Evolutionary conservation across 2,888 invertebrate species (phyloP).

Genomic region (Drosophila mettleri): DNA sequence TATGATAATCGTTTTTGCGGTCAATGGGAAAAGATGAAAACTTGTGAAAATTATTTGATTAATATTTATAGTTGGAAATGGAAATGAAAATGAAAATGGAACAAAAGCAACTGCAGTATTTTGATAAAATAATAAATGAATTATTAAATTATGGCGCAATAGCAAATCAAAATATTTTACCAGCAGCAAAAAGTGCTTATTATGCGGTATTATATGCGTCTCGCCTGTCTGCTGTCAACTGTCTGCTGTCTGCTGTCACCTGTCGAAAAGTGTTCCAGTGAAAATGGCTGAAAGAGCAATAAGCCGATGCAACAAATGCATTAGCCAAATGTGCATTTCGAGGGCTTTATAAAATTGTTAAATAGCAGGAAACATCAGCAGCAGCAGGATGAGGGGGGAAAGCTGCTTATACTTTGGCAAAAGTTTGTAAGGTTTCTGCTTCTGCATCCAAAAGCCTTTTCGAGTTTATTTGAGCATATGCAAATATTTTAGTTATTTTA

Average conservation of each 20-base stretch:
- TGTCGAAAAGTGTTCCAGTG: background rate
- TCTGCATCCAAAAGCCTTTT: no score
- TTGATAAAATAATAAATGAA: slow-evolving; percentile 10
- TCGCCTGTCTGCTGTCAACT: slow-evolving; percentile 1
- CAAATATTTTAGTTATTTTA: background rate
- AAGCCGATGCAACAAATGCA: slow-evolving; percentile 4
- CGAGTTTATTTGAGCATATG: background rate
- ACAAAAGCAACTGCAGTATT: background rate
- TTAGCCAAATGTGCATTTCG: slow-evolving; percentile 11
- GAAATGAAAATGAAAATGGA: background rate
- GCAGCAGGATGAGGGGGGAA: fast-evolving
- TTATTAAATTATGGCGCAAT: background rate
- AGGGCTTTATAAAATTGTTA: background rate
- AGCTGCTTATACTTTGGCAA: no score
- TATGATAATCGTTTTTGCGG: slow-evolving; percentile 9
- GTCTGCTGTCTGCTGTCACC: background rate
- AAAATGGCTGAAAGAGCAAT: slow-evolving; percentile 4
- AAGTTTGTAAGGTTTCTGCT: no score
- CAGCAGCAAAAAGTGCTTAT: background rate
- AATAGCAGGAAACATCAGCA: background rate
- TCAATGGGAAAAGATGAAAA: slow-evolving; percentile 2
- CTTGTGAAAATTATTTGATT: slow-evolving; percentile 17
- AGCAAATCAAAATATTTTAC: background rate
- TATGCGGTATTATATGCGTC: slow-evolving; percentile 2
- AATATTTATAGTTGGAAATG: slow-evolving; percentile 12